Conservation (phyloP, 2,113 vertebrate species). For the Pseudopipra pipra region DNA sequence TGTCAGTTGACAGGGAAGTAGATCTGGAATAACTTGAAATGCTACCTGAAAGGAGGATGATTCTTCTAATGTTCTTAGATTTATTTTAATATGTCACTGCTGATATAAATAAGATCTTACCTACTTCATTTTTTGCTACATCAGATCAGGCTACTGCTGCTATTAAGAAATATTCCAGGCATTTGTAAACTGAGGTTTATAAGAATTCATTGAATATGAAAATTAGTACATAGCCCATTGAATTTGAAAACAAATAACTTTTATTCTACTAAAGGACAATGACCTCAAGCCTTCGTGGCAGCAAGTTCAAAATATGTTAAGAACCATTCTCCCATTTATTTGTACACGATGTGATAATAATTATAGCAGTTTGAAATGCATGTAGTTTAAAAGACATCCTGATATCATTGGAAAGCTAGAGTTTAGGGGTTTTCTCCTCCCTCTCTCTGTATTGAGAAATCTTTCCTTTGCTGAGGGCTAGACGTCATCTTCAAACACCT, state of each 20-base stretch:
- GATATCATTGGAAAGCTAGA: background rate
- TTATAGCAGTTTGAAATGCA: background rate
- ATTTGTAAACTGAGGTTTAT: background rate
- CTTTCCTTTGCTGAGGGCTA: background rate
- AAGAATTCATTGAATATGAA: background rate
- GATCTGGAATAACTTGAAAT: conserved; percentile 25
- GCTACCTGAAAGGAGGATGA: background rate
- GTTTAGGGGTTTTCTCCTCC: background rate
- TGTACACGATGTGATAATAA: background rate
- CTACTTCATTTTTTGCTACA: background rate
- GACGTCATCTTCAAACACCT: background rate
- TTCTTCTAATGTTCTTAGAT: background rate
- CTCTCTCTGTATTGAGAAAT: background rate
- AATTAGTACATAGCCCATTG: background rate
- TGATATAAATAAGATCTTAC: background rate
- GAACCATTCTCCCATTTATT: background rate
- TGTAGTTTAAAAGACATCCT: background rate
- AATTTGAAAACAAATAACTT: background rate
- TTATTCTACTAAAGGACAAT: background rate
- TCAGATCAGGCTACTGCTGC: background rate
- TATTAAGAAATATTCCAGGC: background rate
- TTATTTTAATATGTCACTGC: background rate
- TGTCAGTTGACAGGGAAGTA: background rate
- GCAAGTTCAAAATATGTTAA: background rate
- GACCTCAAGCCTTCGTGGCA: background rate